These are phyloP conservation scores for Leptosomus discolor DNA, from an alignment of 2,113 vertebrate species.

Conservation along the genomic window DNA sequence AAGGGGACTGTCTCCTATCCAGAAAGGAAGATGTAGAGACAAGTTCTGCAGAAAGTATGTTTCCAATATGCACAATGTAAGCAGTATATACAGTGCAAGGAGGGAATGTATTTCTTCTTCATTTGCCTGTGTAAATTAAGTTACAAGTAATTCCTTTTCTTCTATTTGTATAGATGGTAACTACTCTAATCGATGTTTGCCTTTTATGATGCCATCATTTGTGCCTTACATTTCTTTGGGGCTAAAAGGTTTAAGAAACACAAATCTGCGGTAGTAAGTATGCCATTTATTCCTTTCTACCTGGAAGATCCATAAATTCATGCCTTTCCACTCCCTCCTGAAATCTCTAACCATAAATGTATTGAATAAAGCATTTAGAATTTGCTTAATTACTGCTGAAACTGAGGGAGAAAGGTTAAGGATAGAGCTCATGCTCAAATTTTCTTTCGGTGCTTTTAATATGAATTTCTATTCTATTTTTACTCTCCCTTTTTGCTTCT, in stretches of 20 bases:
- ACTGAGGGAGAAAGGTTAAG: neutral
- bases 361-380: neutral
- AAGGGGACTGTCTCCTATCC: neutral
- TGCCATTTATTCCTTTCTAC: neutral
- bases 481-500: neutral
- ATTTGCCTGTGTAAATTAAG: neutral
- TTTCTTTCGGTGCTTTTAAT: slow-evolving; percentile 24
- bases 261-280: neutral
- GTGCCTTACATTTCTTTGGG: neutral
- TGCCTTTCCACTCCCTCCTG: neutral
- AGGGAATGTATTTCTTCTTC: neutral
- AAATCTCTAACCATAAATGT: neutral
- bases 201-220: neutral
- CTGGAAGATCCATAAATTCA: neutral
- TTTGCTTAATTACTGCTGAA: slow-evolving; percentile 1
- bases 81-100: neutral
- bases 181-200: neutral
- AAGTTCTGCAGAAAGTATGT: neutral
- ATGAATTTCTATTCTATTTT: slow-evolving; percentile 31
- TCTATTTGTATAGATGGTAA: neutral
- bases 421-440: neutral
- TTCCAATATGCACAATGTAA: neutral
- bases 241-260: neutral
- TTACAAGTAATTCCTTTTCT: neutral
- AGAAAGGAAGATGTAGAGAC: neutral